A percentile compares a stretch with the other conserved stretches of the same genome.
phyloP scores from a whole-genome alignment of 2,113 vertebrate genomes.

The Eleginops maclovinus region DNA sequence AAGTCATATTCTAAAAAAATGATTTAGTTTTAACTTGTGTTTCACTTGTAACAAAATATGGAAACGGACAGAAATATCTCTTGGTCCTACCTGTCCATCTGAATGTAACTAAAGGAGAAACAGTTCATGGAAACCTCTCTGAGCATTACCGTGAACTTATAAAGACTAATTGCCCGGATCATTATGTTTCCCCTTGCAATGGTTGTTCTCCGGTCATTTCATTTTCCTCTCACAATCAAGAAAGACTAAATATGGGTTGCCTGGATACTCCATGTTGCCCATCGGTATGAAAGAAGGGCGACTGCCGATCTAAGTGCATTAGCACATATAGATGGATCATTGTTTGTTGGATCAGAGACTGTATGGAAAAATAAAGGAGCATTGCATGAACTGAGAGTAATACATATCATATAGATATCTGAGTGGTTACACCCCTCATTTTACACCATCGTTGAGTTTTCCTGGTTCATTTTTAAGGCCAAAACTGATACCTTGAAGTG shows the following conservation, averaged over 20 bases:
- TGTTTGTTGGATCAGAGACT: not conserved
- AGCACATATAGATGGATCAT: not conserved
- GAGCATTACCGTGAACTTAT: not conserved
- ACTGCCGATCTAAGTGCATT: not conserved
- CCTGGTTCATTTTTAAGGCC: not conserved
- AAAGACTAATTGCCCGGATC: not conserved
- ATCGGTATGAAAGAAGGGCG: constrained; percentile 9
- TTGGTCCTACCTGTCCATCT: not conserved
- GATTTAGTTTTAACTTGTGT: not conserved
- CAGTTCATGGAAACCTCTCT: too few species aligned
- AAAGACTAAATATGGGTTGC: not conserved
- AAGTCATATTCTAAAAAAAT: too few species aligned
- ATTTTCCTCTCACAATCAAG: not conserved
- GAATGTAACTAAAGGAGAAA: too few species aligned
- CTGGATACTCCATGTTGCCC: constrained; percentile 7
- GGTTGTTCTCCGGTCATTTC: not conserved
- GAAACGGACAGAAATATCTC: not conserved
- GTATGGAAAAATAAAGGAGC: not conserved
- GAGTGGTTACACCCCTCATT: not conserved
- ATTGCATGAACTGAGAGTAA: not conserved
- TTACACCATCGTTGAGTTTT: not conserved
- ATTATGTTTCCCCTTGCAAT: not conserved
- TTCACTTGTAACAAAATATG: not conserved
- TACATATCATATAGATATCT: not conserved
- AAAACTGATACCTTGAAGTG: not conserved